Percentiles rank a stretch among this genome's conserved stretches.
Evolutionary conservation across 2,113 vertebrate species (phyloP).

Genomic region (Thalassarche chlororhynchos): DNA sequence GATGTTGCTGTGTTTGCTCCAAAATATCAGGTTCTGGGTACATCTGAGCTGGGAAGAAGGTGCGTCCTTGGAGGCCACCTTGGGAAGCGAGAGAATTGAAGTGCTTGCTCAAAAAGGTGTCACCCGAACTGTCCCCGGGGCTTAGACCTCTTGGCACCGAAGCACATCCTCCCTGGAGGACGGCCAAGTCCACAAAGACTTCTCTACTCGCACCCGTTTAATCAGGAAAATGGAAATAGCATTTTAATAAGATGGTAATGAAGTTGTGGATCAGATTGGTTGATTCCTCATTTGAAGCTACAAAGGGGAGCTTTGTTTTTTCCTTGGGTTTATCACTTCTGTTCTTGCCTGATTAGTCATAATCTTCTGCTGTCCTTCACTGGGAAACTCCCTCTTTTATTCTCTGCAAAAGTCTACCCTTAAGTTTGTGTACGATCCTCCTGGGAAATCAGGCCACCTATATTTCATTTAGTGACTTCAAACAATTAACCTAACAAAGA

Average conservation of each 20-base stretch:
- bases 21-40: not conserved
- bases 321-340: not conserved
- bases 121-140: not conserved
- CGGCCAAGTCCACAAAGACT: not conserved
- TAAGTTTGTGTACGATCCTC: not conserved
- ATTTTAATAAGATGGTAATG: conserved; percentile 22
- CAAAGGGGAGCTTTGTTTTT: conserved; percentile 14
- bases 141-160: accelerated
- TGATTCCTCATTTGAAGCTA: not conserved
- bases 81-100: not conserved
- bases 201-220: not conserved
- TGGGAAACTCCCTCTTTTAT: not conserved
- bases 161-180: not conserved
- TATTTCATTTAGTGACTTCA: not conserved
- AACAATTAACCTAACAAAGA: conserved; percentile 15
- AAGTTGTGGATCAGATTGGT: not conserved
- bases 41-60: not conserved
- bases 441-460: conserved; percentile 12
- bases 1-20: not conserved
- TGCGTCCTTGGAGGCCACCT: not conserved
- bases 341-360: not conserved
- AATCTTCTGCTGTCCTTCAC: not conserved
- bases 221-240: not conserved
- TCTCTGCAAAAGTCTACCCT: not conserved
- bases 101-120: not conserved